A percentile compares a stretch with the other conserved stretches of the same genome.
Conservation (phyloP, 2,797 vertebrate genomes). For the Heteromormyrus szaboi region DNA sequence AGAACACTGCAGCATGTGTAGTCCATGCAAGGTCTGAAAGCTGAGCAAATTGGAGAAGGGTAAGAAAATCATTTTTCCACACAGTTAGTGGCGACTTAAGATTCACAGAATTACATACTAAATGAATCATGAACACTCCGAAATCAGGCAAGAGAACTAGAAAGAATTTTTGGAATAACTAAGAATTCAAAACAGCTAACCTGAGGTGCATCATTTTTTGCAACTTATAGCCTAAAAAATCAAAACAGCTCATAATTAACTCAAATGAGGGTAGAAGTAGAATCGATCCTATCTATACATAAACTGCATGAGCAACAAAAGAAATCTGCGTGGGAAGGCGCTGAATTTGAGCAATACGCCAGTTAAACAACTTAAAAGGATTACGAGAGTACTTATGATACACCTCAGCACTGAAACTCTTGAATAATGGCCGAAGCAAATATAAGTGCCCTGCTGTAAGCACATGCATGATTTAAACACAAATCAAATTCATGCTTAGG, state of each 20-base stretch:
- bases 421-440: not conserved
- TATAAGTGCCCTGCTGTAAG: not conserved
- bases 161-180: not conserved
- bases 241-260: constrained; percentile 1
- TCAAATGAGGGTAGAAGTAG: not conserved
- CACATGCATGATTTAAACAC: not conserved
- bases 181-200: not conserved
- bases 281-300: not conserved
- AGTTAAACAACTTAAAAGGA: not conserved
- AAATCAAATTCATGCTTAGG: not conserved
- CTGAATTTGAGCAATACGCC: not conserved
- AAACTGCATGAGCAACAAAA: not conserved
- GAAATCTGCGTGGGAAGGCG: not conserved
- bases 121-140: not conserved
- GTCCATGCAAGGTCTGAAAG: not conserved
- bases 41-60: not conserved
- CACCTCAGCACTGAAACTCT: not conserved
- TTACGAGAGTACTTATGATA: not conserved
- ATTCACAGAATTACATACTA: not conserved
- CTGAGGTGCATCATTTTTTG: not conserved
- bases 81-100: not conserved
- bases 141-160: not conserved
- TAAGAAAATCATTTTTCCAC: not conserved
- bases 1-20: not conserved
- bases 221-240: not conserved